phyloP scores from a whole-genome alignment of 2,888 invertebrate genomes.

The Dicycla oo region DNA sequence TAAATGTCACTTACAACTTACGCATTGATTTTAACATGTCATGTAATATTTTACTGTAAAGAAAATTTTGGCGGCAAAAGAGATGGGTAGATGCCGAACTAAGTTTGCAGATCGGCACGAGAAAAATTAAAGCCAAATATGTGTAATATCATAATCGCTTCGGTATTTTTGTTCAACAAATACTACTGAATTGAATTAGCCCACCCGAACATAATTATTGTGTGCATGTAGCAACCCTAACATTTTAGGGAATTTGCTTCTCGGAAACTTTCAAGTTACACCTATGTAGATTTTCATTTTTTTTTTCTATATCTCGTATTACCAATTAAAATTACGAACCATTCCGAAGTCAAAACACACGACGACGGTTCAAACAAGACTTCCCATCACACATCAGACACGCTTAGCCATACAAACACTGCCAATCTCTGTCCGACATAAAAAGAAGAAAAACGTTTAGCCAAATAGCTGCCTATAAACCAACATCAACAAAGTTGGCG shows the following conservation, averaged over 20 bases:
- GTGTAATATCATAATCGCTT: too few species aligned
- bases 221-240: neutral
- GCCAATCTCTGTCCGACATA: conserved; percentile 45
- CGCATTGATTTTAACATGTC: neutral
- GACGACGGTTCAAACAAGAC: neutral
- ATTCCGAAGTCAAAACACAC: neutral
- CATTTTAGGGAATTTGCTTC: neutral
- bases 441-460: conserved; percentile 57
- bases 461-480: conserved; percentile 57
- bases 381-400: conserved; percentile 1
- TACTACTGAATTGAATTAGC: neutral
- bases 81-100: neutral
- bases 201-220: neutral
- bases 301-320: neutral
- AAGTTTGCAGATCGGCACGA: neutral
- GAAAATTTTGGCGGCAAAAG: too few species aligned
- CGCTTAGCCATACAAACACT: conserved; percentile 39
- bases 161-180: neutral
- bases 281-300: neutral
- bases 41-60: neutral
- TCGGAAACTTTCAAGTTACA: neutral
- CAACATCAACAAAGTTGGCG: conserved; percentile 57
- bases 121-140: neutral
- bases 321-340: neutral
- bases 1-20: neutral